Conservation (phyloP, 1,140 invertebrate genomes). For the Nephotettix cincticeps region DNA sequence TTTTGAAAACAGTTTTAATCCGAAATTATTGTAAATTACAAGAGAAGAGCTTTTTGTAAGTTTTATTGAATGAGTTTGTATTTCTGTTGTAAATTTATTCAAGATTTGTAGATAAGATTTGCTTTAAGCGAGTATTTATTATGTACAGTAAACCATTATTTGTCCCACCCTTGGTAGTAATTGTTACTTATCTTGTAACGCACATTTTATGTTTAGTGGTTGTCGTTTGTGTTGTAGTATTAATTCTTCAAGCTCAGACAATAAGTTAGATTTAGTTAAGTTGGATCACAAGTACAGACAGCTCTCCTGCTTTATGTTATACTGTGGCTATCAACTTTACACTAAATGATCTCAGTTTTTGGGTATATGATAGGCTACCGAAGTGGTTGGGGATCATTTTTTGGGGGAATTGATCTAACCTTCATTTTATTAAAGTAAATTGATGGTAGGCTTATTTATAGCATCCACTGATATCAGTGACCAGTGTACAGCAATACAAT, state of each 20-base stretch:
- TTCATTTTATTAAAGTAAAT: no score
- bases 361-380: neutral
- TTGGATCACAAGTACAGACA: neutral
- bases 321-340: neutral
- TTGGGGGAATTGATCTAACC: no score
- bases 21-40: neutral
- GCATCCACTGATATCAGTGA: no score
- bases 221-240: neutral
- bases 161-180: neutral
- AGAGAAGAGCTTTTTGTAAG: no score
- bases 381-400: neutral
- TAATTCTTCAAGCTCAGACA: slow-evolving; percentile 13
- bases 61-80: no score
- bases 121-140: slow-evolving; percentile 18
- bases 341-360: slow-evolving; percentile 13
- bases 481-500: no score
- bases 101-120: slow-evolving; percentile 9
- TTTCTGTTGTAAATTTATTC: no score
- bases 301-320: no score
- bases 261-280: slow-evolving; percentile 12
- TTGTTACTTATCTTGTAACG: neutral
- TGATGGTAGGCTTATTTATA: no score
- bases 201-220: neutral
- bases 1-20: neutral
- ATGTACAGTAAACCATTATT: slow-evolving; percentile 10